Conservation (phyloP, 2,888 invertebrate genomes). For the Zhengitettix transpicula region DNA sequence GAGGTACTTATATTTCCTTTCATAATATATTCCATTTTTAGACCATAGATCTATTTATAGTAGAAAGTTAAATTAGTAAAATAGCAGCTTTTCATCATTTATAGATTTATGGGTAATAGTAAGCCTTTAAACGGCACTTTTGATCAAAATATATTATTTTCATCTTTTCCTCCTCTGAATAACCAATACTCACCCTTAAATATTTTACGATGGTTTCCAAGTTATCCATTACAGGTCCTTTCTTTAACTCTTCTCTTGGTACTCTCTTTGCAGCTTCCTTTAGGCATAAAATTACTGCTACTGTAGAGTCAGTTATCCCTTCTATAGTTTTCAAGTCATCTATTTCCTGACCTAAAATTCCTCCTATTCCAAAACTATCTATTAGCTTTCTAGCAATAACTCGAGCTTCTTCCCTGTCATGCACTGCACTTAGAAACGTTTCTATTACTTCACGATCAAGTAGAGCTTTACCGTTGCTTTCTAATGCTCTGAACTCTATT, state of each 20-base stretch:
- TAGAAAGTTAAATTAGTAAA: no score
- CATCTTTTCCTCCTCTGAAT: no score
- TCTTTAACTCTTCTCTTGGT: neutral
- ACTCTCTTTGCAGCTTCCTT: neutral
- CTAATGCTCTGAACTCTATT: constrained; percentile 2
- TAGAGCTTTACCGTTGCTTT: constrained; percentile 4
- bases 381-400: constrained; percentile 2
- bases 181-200: no score
- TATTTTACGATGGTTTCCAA: neutral
- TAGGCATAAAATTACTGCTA: neutral
- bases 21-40: no score
- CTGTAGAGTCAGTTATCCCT: constrained; percentile 1
- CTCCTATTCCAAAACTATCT: neutral
- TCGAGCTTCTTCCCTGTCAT: neutral
- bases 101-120: no score
- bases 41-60: no score
- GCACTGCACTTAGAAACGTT: no score
- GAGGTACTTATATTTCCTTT: no score
- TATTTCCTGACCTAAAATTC: constrained; percentile 1
- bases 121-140: no score
- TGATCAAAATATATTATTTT: no score
- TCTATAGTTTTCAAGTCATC: constrained; percentile 1
- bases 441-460: constrained; percentile 2
- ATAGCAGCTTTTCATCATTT: no score
- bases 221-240: constrained; percentile 1